phyloP scores from a whole-genome alignment of 2,113 vertebrate species.

The Amazona vittata region DNA sequence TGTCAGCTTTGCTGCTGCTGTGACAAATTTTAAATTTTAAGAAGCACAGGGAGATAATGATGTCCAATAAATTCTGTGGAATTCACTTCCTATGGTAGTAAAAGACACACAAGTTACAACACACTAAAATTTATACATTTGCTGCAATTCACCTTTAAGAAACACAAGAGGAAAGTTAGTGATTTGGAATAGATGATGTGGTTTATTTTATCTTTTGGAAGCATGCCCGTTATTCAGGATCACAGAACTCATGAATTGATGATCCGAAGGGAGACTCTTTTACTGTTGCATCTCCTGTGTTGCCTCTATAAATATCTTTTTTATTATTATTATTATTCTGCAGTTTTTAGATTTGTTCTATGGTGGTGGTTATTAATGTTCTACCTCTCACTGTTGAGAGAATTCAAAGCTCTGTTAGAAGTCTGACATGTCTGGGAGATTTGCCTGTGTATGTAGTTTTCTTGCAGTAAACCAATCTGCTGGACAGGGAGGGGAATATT shows the following conservation, averaged over 20 bases:
- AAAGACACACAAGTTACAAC: conserved; percentile 10
- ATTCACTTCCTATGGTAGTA: not conserved
- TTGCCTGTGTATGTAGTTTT: conserved; percentile 39
- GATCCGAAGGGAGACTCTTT: conserved; percentile 1
- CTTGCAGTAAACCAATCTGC: conserved; percentile 40
- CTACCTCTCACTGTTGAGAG: conserved; percentile 30
- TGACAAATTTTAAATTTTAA: conserved; percentile 41
- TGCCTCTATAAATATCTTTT: conserved; percentile 50
- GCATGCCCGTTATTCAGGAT: not conserved
- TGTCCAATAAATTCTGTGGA: conserved; percentile 2
- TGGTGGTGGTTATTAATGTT: conserved; percentile 47
- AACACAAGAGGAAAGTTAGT: not conserved
- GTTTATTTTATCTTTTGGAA: conserved; percentile 17
- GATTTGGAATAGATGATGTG: not conserved
- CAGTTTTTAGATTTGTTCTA: conserved; percentile 63
- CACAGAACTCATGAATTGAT: conserved; percentile 6
- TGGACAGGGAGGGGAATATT: conserved; percentile 11
- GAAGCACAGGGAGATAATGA: not conserved
- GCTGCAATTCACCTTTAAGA: not conserved
- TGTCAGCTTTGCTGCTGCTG: not conserved
- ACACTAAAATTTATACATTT: not conserved
- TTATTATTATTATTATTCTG: conserved; percentile 30
- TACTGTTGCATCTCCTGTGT: not conserved
- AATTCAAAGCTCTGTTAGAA: conserved; percentile 47
- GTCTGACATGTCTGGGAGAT: conserved; percentile 33